Percentiles rank a stretch among this genome's conserved stretches.
Conservation (phyloP, 2,888 invertebrate genomes). For the Alcis repandata region DNA sequence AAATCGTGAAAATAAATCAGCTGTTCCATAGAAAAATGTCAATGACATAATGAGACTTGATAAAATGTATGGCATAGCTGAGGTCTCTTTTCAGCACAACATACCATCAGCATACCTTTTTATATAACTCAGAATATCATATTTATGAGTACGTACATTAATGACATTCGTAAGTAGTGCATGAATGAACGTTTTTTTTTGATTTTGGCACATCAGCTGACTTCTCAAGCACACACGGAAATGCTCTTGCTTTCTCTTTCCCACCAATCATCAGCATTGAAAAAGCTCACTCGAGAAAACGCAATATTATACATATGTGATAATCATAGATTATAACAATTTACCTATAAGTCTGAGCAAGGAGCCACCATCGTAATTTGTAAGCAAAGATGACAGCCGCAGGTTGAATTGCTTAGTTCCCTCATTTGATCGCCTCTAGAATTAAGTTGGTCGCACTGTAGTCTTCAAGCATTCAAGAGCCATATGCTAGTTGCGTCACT, state of each 20-base stretch:
- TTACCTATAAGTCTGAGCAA: background rate
- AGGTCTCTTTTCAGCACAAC: too few relatives aligned
- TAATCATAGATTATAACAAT: background rate
- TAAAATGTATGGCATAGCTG: too few relatives aligned
- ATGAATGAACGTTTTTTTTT: background rate
- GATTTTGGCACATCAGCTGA: background rate
- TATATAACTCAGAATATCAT: too few relatives aligned
- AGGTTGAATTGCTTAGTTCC: background rate
- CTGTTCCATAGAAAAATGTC: too few relatives aligned
- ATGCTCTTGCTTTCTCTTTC: conserved; percentile 16
- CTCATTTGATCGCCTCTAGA: background rate
- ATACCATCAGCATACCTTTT: too few relatives aligned
- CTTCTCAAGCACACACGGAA: conserved; percentile 4
- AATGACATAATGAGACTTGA: too few relatives aligned
- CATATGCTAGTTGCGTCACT: conserved; percentile 8
- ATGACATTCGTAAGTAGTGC: too few relatives aligned
- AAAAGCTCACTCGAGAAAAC: conserved; percentile 11
- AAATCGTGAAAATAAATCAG: too few relatives aligned
- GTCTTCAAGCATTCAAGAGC: conserved; percentile 8
- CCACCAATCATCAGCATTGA: conserved; percentile 4
- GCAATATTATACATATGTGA: conserved; percentile 15
- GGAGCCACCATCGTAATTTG: background rate
- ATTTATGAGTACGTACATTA: too few relatives aligned
- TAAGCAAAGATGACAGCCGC: background rate
- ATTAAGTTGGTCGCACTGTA: background rate